Evolutionary conservation across 2,797 vertebrate genomes (phyloP), one percentile per base, ranked within the genome.

Genomic region (Silurus lanzhouensis): DNA sequence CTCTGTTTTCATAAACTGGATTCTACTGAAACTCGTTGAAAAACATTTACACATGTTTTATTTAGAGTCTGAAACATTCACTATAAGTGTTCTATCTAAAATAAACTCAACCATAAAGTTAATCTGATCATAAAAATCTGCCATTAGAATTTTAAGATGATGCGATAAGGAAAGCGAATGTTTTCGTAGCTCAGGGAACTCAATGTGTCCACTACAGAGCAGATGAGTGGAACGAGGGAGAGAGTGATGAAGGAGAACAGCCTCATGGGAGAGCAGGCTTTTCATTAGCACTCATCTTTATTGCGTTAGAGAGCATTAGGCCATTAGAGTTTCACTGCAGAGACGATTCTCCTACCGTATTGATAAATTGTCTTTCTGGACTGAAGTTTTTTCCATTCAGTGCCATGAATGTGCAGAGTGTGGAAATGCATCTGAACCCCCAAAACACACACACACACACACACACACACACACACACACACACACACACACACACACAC

Each of bases 321-420:
- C 67, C 64, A 48, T 88, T 87, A 84, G 79, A 81, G 83, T 82
- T 82, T 31, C 60, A 72, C 79, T 72, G 22, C 67, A 58, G 80
- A 58, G 60, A 85, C 72, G 89, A 88, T 90, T 89, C 87, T 89
- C 85, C 88, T 91, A 87, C 83, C 86, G 90, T 90, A 91, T 90
- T 91, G 82, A 86, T 87, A 77, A 20, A 31, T 66, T 38, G 38
- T 79, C 75, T 81, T 85, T 70, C 70, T 81, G 48, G 67, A 82
- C 64, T 67, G 84, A 22, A 20, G 68, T 14, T 81, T 25, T 52
- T 22, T 38, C 66, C 66, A 38, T 38, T 38, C 38, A 38, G 38
- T 38, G 6, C 44, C 44, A 46, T n/a, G 20, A 76, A 19, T 4
- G 17, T 70, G 67, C 20, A 67, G 27, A 31, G 31, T 20, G 19